Evolutionary conservation across 2,113 vertebrate species (phyloP), one percentile per base, ranked within the genome.

Genomic region (Myrmecophaga tridactyla): DNA sequence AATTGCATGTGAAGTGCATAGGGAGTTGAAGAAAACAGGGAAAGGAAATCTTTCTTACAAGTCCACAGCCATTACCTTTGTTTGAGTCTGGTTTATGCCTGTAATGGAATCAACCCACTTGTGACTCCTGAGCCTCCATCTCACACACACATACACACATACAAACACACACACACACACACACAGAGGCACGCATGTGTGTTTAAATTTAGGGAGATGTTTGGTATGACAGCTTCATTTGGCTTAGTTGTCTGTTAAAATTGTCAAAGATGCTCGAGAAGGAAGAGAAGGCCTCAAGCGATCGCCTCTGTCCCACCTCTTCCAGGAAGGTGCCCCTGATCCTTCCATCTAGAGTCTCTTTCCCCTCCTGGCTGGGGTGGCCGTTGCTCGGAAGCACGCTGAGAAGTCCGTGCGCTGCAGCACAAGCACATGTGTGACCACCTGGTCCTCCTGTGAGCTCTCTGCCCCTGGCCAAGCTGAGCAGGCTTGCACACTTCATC

Each of bases 331-430:
- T 21, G 73, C 86, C 58, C 84, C 63, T 31, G 82, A 86, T 34
- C 31, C 27, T 84, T 72, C 56, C n/a, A 46, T 21, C 48, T 83
- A 65, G 36, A 63, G 27, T 48, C 20, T 73, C 11, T 87, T 12
- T 80, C 34, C 67, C 39, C 67, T 53, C 27, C 70, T 9, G 60
- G 4, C 43, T 48, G 31, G 34, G 46, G 48, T 60, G n/a, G 31
- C 31, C 46, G 29, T 51, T 82, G 46, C 88, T 96, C 90, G 85
- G 80, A 34, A 65, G 39, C 56, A 84, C 56, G 29, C 89, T 23
- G 53, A 46, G 0, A 73, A 89, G 41, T 92, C 77, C 83, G 80
- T 36, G 23, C 73, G 95, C 96, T 89, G 91, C 7, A 48, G 13
- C 17, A 41, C 34, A 58, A 63, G 62, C 10, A 31, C 11, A 13